Conservation (phyloP, 2,888 invertebrate genomes). For the Arge pagana region DNA sequence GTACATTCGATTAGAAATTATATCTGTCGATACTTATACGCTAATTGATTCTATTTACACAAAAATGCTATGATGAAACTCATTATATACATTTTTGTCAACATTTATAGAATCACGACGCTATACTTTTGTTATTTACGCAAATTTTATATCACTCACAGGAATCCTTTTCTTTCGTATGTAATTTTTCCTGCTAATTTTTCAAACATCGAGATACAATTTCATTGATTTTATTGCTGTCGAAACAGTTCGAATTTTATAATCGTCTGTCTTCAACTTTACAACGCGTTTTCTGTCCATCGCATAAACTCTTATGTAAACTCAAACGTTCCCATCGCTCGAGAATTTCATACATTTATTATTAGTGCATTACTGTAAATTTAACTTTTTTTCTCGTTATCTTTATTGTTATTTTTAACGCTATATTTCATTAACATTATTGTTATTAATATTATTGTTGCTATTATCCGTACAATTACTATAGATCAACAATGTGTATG, state of each 20-base stretch:
- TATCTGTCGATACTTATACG: slow-evolving; percentile 16
- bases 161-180: neutral
- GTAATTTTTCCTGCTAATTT: neutral
- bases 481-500: slow-evolving; percentile 12
- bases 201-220: neutral
- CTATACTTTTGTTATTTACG: neutral
- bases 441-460: neutral
- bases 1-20: slow-evolving; percentile 15
- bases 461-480: slow-evolving; percentile 3
- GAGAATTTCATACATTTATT: slow-evolving; percentile 6
- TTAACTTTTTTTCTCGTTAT: no score
- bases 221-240: slow-evolving; percentile 8
- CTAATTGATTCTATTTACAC: slow-evolving; percentile 14
- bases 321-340: no score
- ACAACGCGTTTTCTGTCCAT: slow-evolving; percentile 14
- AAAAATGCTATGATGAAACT: slow-evolving; percentile 5
- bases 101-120: neutral
- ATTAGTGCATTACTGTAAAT: no score
- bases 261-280: slow-evolving; percentile 1
- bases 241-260: neutral
- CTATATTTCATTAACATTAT: no score
- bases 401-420: no score
- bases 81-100: neutral
- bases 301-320: neutral
- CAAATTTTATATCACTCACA: neutral